phyloP scores from a whole-genome alignment of 2,113 vertebrate genomes.

The Muntiacus reevesi region DNA sequence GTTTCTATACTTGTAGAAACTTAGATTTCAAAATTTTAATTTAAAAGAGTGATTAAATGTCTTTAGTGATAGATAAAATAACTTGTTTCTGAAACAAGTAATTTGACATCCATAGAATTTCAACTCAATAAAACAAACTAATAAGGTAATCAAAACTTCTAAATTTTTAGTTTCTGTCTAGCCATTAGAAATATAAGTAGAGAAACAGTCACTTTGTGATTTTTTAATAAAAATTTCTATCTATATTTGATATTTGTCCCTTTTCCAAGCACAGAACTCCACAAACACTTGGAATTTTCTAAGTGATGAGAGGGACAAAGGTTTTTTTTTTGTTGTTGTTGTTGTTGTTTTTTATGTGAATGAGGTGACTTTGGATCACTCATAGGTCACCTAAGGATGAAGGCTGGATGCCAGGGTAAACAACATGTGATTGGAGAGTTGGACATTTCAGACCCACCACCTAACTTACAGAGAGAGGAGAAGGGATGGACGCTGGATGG shows the following conservation, averaged over 20 bases:
- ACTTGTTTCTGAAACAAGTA: neutral
- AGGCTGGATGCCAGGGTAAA: neutral
- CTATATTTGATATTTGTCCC: neutral
- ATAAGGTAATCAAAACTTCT: neutral
- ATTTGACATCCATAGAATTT: slow-evolving; percentile 24
- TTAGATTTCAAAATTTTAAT: neutral
- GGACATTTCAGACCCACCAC: neutral
- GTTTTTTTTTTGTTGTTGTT: neutral
- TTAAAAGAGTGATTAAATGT: neutral
- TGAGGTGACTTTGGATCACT: neutral
- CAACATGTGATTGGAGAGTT: neutral
- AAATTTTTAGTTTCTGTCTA: neutral
- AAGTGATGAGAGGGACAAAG: neutral
- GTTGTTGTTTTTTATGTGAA: neutral
- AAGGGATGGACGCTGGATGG: neutral
- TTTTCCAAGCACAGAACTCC: neutral
- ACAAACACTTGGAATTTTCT: neutral
- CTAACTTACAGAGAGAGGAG: neutral
- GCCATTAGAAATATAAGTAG: neutral
- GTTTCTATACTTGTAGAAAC: neutral
- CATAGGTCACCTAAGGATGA: neutral
- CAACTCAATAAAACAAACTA: slow-evolving; percentile 28
- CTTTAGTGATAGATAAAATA: slow-evolving; percentile 14
- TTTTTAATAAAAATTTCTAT: neutral
- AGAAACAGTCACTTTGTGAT: neutral